Evolutionary conservation across 2,113 vertebrate genomes (phyloP).

Genomic region (Elaphurus davidianus): DNA sequence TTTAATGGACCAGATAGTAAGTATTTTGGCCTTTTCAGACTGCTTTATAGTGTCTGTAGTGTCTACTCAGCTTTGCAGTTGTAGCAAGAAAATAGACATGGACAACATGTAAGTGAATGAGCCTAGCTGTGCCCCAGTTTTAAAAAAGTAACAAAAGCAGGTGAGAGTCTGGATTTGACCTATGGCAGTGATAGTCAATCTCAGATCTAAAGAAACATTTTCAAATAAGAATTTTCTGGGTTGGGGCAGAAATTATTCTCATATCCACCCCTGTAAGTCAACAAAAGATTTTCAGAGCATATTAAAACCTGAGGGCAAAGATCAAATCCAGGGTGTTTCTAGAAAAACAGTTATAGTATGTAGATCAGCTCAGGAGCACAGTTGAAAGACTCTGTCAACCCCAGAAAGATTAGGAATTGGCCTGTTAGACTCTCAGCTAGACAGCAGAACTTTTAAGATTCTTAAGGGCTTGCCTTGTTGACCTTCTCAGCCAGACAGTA

Average conservation of each 20-base stretch:
- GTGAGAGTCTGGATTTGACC: not conserved
- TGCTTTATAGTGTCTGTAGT: not conserved
- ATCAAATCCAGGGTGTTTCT: conserved; percentile 2
- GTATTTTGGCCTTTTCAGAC: not conserved
- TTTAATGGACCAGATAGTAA: not conserved
- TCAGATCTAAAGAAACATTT: not conserved
- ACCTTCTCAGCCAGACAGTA: not conserved
- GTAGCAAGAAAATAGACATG: not conserved
- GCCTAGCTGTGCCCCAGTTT: not conserved
- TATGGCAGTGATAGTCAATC: not conserved
- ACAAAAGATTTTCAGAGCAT: not conserved
- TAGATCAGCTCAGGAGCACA: not conserved
- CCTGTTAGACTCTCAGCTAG: not conserved
- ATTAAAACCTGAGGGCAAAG: conserved; percentile 21
- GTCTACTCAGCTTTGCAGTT: not conserved
- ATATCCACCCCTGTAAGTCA: not conserved
- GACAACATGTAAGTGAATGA: not conserved
- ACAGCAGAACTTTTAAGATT: not conserved
- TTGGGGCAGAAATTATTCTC: not conserved
- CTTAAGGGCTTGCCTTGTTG: not conserved
- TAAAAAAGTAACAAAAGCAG: not conserved
- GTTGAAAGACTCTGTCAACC: not conserved
- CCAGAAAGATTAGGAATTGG: not conserved
- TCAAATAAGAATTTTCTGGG: not conserved
- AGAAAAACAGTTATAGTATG: not conserved